Conservation (phyloP, 2,797 vertebrate genomes). For the Pseudomugil gertrudae region DNA sequence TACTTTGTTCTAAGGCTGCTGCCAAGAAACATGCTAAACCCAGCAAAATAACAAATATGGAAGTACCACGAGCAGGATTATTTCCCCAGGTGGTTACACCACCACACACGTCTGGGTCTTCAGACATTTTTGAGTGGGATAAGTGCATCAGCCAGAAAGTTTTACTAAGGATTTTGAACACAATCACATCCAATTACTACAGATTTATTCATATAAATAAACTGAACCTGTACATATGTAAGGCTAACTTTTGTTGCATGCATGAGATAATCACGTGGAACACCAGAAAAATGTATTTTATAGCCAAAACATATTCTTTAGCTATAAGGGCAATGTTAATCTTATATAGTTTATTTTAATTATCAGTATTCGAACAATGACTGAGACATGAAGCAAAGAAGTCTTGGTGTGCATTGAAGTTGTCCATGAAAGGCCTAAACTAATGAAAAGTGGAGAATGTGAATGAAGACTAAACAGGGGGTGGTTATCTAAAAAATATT, state of each 20-base stretch:
- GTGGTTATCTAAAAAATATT: background rate
- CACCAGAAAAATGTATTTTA: background rate
- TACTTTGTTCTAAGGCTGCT: background rate
- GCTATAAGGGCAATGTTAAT: background rate
- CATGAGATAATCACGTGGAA: background rate
- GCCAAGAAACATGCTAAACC: background rate
- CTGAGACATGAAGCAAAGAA: background rate
- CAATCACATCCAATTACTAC: background rate
- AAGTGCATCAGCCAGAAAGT: background rate
- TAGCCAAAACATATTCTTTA: background rate
- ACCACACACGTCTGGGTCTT: background rate
- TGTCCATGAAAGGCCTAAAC: background rate
- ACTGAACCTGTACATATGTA: background rate
- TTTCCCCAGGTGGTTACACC: background rate
- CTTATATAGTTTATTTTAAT: too few species aligned
- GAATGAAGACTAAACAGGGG: background rate
- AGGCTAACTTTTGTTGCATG: background rate
- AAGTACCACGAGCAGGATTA: background rate
- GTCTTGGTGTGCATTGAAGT: background rate
- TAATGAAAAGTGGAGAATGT: background rate
- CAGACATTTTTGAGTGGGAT: background rate
- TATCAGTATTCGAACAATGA: background rate
- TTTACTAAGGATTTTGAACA: background rate
- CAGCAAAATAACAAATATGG: background rate
- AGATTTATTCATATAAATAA: background rate